Percentiles rank a stretch among this genome's conserved stretches.
phyloP scores from a whole-genome alignment of 1,140 invertebrate genomes.

The Hirudo medicinalis region DNA sequence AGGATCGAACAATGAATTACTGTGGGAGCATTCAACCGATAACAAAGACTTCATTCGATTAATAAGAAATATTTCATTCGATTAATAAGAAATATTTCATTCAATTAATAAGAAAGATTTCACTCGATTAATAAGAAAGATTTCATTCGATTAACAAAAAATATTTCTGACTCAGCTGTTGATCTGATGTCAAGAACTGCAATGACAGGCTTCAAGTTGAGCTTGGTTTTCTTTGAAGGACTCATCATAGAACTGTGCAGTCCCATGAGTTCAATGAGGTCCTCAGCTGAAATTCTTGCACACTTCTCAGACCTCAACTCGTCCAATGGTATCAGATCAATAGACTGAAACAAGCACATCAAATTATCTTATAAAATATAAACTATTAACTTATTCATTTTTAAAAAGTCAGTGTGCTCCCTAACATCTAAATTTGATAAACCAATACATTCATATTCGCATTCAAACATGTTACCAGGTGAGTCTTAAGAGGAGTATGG shows the following conservation, averaged over 20 bases:
- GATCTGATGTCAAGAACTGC: conserved; percentile 63
- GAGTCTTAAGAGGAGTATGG: conserved; percentile 30
- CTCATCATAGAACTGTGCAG: conserved; percentile 28
- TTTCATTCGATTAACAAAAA: too few relatives aligned
- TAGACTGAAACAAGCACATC: conserved; percentile 48
- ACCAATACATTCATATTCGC: too few relatives aligned
- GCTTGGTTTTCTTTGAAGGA: conserved; percentile 40
- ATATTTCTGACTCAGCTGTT: conserved; percentile 49
- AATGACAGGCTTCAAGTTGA: conserved; percentile 44
- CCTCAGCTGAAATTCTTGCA: conserved; percentile 68
- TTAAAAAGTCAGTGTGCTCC: too few relatives aligned
- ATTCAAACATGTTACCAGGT: conserved; percentile 27
- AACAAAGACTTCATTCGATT: too few relatives aligned
- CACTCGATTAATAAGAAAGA: too few relatives aligned
- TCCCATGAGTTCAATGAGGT: conserved; percentile 56
- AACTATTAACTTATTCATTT: background rate
- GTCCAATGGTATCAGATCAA: conserved; percentile 53
- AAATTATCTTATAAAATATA: background rate
- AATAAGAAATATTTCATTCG: too few relatives aligned
- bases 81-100: too few relatives aligned
- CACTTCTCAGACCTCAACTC: conserved; percentile 58
- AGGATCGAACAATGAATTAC: too few relatives aligned
- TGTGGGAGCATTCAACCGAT: too few relatives aligned
- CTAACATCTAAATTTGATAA: background rate
- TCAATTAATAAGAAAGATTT: too few relatives aligned